Base-by-base conservation (phyloP, 2,888 invertebrate species). In the Epistrophella euchroma region DNA sequence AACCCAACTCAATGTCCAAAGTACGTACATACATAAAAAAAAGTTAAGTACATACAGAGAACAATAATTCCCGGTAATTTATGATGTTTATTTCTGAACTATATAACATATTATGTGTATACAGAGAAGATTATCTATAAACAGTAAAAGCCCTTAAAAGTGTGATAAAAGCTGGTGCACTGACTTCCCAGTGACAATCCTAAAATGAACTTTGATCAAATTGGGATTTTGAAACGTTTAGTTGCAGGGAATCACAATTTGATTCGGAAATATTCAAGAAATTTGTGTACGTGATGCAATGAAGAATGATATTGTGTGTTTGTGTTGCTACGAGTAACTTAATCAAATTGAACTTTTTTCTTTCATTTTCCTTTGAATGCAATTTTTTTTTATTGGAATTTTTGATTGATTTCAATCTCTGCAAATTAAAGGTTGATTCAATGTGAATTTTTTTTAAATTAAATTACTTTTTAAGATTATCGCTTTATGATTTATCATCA, bases 1-100 rank as follows among this genome's bases (percentile, higher is more conserved):
- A 76, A 75, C 32, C 40, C 56, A 76, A 75, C 17, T 77, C 80
- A 85, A 80, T 80, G 84, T 85, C 84, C 80, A 85, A 85, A 80
- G 85, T 80, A n/a, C 64, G 19, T 60, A 71, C 62, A 70, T 60
- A 62, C 9, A n/a, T 15, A 47, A 1, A 17, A 47, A 1, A 17
- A 58, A 40, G 17, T 13, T 19, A 37, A 10, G 19, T 11, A 19
- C 10, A 58, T 2, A 56, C 5, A 5, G 5, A 58, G 13, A 58
- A 32, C 13, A 66, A 66, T 5, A 66, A n/a, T n/a, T 22, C 32
- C 47, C 32, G 64, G 64, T 32, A 4, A 25, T 66, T 15, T 25
- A 25, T 62, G 25, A 28, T 7, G n/a, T 25, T n/a, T 7, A 7
- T 25, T 22, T 15, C 28, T 55, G 10, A 28, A 17, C 10, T 32